Base-by-base conservation (phyloP, 2,888 invertebrate species). In the Stenodera caucasica region DNA sequence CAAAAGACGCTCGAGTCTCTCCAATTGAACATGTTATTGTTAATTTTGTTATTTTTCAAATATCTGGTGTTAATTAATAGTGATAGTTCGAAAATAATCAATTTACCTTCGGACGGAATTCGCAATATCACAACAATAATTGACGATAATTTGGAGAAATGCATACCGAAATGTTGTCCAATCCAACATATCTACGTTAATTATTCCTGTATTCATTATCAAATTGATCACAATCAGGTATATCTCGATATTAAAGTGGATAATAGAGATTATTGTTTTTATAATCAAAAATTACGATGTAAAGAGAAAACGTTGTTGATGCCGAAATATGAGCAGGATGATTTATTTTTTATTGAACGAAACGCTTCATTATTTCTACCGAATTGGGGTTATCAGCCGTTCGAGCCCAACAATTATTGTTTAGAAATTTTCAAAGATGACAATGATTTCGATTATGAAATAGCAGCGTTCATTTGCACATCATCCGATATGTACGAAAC, bases 291-390 rank as follows among this genome's bases (percentile, higher is more conserved):
- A 40, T 32, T 49, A 51, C 9, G 11, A 3, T 45, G 45, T 7
- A 55, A 33, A 11, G 26, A 23, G 1, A 37, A 12, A n/a, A 37
- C 29, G 3, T 30, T 59, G 50, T 52, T 70, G 37, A 40, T 45
- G 5, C 63, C 67, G 0, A 49, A 33, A 8, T 8, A 37, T 14
- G 55, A 52, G 1, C 32, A 50, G 6, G 33, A 29, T 6, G 63
- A 69, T 37, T 12, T 21, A 9, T 68, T 67, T 58, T 67, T 55
- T 51, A 18, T 71, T 14, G 67, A 70, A 53, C 21, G 50, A 8
- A 63, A 70, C 54, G 67, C 67, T 0, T 55, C 63, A 2, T 45
- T 71, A 29, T 61, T 57, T 29, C 62, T 65, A 23, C 68, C 71
- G 0, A 23, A 60, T 6, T 63, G 65, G 50, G 29, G 55, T 2